Base-by-base conservation (phyloP, 2,113 vertebrate species). In the Nycticryphes semicollaris region DNA sequence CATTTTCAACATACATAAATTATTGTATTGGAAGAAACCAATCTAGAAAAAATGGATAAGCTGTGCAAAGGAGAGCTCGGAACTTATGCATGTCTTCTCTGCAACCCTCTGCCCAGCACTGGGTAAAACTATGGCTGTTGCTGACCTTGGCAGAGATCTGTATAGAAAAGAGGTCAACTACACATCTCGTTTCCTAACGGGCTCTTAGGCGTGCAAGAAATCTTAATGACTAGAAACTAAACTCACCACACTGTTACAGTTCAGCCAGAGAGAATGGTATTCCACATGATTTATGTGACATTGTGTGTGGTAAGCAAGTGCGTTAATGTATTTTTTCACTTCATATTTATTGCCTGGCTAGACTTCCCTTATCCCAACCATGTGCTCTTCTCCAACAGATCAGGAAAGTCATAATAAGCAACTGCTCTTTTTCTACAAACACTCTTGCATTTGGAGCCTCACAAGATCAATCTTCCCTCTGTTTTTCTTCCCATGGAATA, bases 361-460 rank as follows among this genome's bases (percentile, higher is more conserved):
- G 80, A 53, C 19, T 90, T 80, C 39, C 63, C 87, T 89, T 78
- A 30, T 86, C 90, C 93, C 87, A 73, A 75, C 68, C 35, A 37
- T 70, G 85, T 77, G 75, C 56, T 93, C 54, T 94, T 92, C 90
- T 92, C 79, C 0, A 13, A 82, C 86, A 94, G 90, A 88, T 82
- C 51, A n/a, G 54, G 37, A 84, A 90, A 96, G 66, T 96, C 92
- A 92, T 90, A 94, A 94, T 90, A 96, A 96, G 82, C 92, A 97
- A 94, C 56, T 90, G 88, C 47, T 94, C 37, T 39, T 92, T 96
- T 96, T 94, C 90, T 93, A 62, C 90, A 95, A 96, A 96, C 90
- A 95, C 85, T 92, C 59, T 57, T 84, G 56, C 45, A 33, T 94
- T 89, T 94, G 73, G 56, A 95, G 64, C 66, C 60, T 94, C 0